These are phyloP conservation scores for Myotis myotis DNA, from an alignment of 2,797 vertebrate species.

Conservation along the genomic window DNA sequence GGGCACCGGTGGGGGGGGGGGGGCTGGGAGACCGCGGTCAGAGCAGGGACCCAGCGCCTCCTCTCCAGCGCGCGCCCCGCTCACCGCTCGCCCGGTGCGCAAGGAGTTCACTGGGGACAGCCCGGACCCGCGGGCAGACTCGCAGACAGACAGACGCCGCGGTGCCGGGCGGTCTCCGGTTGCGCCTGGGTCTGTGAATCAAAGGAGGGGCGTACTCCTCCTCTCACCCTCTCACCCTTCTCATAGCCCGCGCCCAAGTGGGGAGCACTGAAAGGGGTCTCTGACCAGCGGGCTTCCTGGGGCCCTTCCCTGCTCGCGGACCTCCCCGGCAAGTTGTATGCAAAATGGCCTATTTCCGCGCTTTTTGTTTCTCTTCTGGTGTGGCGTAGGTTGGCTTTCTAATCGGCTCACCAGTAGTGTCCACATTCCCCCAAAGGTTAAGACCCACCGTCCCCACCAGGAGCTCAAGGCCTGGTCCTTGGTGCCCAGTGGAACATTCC, in stretches of 20 bases:
- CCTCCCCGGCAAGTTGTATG: background rate
- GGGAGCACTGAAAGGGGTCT: background rate
- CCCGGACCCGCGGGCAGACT: background rate
- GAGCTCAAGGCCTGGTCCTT: background rate
- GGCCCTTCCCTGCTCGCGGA: background rate
- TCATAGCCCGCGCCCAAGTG: background rate
- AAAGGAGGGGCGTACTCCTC: background rate
- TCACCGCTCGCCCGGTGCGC: background rate
- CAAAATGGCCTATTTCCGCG: background rate
- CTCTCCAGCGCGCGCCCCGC: background rate
- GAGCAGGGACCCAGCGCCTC: background rate
- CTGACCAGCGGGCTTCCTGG: background rate
- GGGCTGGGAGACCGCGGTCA: rapidly evolving
- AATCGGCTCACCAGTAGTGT: background rate
- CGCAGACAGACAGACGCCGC: slow-evolving; percentile 62
- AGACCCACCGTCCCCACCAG: background rate
- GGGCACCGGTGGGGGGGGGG: background rate
- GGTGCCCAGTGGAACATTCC: background rate
- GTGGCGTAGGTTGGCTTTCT: background rate
- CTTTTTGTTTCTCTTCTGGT: background rate
- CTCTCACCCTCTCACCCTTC: background rate
- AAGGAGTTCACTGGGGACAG: slow-evolving; percentile 18
- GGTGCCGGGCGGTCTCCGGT: slow-evolving; percentile 51
- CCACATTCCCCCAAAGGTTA: background rate
- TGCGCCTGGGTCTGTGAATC: background rate